Conservation (phyloP, 2,797 vertebrate species). For the Lagodon rhomboides region DNA sequence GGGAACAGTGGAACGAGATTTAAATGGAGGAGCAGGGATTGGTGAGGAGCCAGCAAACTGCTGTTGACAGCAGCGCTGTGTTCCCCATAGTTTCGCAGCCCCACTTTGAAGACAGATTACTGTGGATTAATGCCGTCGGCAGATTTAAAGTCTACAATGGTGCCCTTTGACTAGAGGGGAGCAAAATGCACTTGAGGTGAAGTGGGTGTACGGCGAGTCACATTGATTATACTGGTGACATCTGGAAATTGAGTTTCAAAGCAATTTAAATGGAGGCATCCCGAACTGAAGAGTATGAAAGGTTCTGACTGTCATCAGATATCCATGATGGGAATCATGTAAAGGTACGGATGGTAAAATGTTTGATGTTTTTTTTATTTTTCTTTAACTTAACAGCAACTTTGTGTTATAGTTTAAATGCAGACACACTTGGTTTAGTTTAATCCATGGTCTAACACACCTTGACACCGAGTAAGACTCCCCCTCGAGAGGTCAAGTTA, state of each 20-base stretch:
- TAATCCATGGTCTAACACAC: too few relatives aligned
- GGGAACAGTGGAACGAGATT: conserved; percentile 42
- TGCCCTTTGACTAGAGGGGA: conserved; percentile 42
- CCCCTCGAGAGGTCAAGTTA: too few relatives aligned
- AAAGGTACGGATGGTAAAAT: too few relatives aligned
- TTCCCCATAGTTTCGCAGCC: conserved; percentile 52
- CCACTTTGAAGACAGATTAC: conserved; percentile 69
- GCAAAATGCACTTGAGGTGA: conserved; percentile 46
- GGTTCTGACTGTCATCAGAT: background rate
- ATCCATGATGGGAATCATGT: too few relatives aligned
- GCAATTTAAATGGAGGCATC: background rate
- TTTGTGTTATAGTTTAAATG: too few relatives aligned
- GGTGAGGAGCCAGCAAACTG: conserved; percentile 45
- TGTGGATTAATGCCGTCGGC: conserved; percentile 53
- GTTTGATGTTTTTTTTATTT: too few relatives aligned
- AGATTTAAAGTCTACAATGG: conserved; percentile 22
- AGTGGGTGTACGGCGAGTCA: conserved; percentile 18
- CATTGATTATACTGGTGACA: conserved; percentile 9
- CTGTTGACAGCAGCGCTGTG: conserved; percentile 55
- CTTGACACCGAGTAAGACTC: too few relatives aligned
- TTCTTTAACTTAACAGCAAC: too few relatives aligned
- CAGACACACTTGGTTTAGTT: too few relatives aligned
- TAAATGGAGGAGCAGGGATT: conserved; percentile 41
- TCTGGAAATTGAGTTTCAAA: conserved; percentile 2
- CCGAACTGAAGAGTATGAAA: background rate